Evolutionary conservation across 1,140 invertebrate genomes (phyloP), one percentile per base, ranked within the genome.

Genomic region (Druon quercuslanigerum): DNA sequence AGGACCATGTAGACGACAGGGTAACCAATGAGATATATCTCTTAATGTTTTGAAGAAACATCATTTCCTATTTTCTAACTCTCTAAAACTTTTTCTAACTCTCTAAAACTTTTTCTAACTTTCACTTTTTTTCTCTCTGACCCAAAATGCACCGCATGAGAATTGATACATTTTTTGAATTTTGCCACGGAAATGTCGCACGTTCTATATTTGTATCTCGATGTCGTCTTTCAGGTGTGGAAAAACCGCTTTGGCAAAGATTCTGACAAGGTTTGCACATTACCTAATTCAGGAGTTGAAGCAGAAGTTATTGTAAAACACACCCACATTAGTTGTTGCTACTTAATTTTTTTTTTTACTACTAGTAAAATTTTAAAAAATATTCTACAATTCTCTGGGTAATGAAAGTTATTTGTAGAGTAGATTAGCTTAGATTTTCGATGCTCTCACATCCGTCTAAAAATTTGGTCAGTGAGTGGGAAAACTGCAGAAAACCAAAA

Each of bases 191-290:
- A 66, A 46, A 46, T 66, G 25, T 66, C 60, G 60, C 60, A 66
- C 60, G 60, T 71, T 25, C 40, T 20, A 46, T 46, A 73, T 76
- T 51, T 74, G 60, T 78, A 60, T 75, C 71, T 79, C 57, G 16
- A 66, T 66, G 33, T 66, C 57, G 57, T 66, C 40, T 70, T 66
- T 66, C 60, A 66, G 60, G 60, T 66, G 25, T 66, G 25, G 60
- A 66, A 40, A 40, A 66, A 66, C 60, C 33, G 60, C 60, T 66
- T 66, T 66, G 60, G 25, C 60, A 66, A 66, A 40, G n/a, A 12
- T 66, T 66, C 33, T 46, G 60, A 66, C 60, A 66, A 66, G 60
- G 60, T 66, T 66, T 66, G 60, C 60, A 66, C 60, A 40, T 66
- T 66, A 33, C 16, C 40, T 40, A 66, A 66, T 40, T 66, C 40